Evolutionary conservation across 2,888 invertebrate species (phyloP).

Genomic region (Synanthedon formicaeformis): DNA sequence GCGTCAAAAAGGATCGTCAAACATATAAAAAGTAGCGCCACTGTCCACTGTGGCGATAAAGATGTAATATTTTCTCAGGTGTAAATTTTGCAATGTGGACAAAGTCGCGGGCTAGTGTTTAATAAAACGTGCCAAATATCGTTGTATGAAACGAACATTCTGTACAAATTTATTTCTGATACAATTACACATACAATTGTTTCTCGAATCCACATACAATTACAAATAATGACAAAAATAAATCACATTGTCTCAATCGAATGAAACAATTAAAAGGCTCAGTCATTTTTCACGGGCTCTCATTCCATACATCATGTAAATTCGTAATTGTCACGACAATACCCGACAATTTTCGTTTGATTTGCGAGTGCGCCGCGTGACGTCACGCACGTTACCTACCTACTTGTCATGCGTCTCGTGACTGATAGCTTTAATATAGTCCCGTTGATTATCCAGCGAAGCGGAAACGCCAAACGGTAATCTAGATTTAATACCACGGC

Average conservation of each 20-base stretch:
- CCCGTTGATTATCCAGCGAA: conserved; percentile 58
- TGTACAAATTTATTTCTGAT: no score
- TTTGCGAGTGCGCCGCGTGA: conserved; percentile 37
- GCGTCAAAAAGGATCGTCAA: no score
- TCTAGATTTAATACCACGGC: conserved; percentile 65
- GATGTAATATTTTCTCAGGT: no score
- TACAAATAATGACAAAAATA: neutral
- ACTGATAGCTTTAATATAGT: conserved; percentile 67
- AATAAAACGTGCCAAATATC: no score
- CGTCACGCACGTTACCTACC: conserved; percentile 29
- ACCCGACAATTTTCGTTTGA: conserved; percentile 36
- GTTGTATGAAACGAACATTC: no score
- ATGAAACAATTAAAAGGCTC: conserved; percentile 2
- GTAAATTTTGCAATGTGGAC: no score
- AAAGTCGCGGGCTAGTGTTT: no score
- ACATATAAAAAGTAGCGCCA: no score
- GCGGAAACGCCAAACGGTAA: conserved; percentile 62
- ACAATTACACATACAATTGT: no score
- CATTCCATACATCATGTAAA: conserved; percentile 22
- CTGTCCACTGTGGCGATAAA: no score
- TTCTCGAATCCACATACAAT: neutral
- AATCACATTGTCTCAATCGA: neutral
- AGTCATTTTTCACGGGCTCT: conserved; percentile 2
- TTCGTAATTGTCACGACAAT: conserved; percentile 28
- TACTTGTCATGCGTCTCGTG: conserved; percentile 52